Evolutionary conservation across 2,113 vertebrate genomes (phyloP).

Genomic region (Plecturocebus donacophilus): DNA sequence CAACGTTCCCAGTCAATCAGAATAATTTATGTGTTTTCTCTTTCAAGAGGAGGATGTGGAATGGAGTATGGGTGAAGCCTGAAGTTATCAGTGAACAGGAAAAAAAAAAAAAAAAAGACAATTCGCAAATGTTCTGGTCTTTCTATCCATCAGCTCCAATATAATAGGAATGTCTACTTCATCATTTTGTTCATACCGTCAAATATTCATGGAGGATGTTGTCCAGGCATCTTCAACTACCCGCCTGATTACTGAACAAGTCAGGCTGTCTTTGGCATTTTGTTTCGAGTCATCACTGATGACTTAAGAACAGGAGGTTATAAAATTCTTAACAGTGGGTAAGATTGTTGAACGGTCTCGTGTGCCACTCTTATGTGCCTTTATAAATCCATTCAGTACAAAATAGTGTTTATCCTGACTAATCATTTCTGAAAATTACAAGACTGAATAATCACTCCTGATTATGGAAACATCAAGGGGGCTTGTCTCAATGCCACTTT

Average conservation of each 20-base stretch:
- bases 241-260: conserved; percentile 55
- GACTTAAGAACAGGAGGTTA: conserved; percentile 38
- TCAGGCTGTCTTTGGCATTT: neutral
- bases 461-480: conserved; percentile 25
- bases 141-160: conserved; percentile 48
- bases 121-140: conserved; percentile 37
- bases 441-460: conserved; percentile 42
- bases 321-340: conserved; percentile 55
- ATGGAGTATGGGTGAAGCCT: conserved; percentile 27
- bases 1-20: conserved; percentile 70
- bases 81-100: conserved; percentile 49
- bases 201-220: conserved; percentile 53
- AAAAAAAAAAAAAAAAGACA: neutral
- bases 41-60: conserved; percentile 60
- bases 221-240: conserved; percentile 29
- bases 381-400: conserved; percentile 54
- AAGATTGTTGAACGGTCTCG: conserved; percentile 5
- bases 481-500: neutral
- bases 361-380: neutral
- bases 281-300: conserved; percentile 21
- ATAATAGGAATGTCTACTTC: neutral
- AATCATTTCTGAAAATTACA: conserved; percentile 63
- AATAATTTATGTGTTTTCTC: conserved; percentile 73
- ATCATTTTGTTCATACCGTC: conserved; percentile 44
- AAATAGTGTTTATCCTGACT: conserved; percentile 61